Evolutionary conservation across 1,140 invertebrate species (phyloP), one percentile per base, ranked within the genome.

Genomic region (Bombus superbus): DNA sequence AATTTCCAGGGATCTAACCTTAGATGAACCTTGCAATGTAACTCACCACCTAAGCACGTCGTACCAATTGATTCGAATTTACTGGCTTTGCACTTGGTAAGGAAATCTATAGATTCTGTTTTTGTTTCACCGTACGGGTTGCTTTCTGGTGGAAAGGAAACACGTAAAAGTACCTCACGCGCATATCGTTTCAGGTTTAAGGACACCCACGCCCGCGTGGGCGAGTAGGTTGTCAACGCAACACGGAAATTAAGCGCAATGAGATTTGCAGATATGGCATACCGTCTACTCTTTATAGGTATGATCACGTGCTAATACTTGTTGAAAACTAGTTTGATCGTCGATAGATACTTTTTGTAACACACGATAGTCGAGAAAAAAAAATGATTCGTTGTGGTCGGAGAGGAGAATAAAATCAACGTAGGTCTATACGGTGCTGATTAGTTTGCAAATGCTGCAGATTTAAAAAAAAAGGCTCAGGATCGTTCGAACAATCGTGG

Each of bases 181-280:
- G 15, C 42, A 9, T 6, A 28, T 44, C 42, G 64, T 68, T 68
- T 47, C 42, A 32, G 38, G 53, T 72, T 35, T 62, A 42, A 42
- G n/a, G 53, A 81, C 53, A 62, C 80, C 69, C 69, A 73, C 80
- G 80, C 47, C 22, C 80, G n/a, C 38, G 69, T 81, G 53, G 69
- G 79, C 68, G 44, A n/a, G 53, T 81, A 25, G 79, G 44, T 47
- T 68, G 64, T 68, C 47, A 40, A 38, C 66, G 25, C 57, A 6
- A 40, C 10, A 22, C 68, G 38, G 66, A 81, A 81, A 47, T 69
- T 57, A 71, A 22, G 35, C 25, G 28, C 35, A 59, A 76, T 38
- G 53, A 38, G 74, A 57, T 40, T 76, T 76, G 38, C 28, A 59
- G 57, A 76, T 76, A 59, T 76, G 53, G 59, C 74, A n/a, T 38